Percentiles rank a stretch among this genome's conserved stretches.
phyloP scores from a whole-genome alignment of 2,113 vertebrate species.

The Panurus biarmicus region DNA sequence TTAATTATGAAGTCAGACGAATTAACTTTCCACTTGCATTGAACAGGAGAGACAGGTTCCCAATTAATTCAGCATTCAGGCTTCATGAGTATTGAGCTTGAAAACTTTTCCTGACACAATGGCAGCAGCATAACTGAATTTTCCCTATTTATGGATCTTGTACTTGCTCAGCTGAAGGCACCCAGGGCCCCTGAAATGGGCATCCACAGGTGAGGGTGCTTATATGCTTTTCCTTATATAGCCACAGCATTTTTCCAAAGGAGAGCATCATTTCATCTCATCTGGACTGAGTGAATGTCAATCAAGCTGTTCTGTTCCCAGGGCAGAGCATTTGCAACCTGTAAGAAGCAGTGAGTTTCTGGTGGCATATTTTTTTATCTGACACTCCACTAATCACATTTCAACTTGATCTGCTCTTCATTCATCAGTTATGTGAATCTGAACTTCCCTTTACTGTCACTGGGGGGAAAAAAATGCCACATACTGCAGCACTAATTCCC shows the following conservation, averaged over 20 bases:
- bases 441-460: not conserved
- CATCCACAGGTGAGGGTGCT: not conserved
- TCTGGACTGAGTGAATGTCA: not conserved
- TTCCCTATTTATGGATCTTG: not conserved
- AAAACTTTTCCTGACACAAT: not conserved
- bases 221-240: not conserved
- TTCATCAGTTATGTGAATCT: not conserved
- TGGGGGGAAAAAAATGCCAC: not conserved
- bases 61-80: not conserved
- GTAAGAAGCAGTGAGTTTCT: not conserved
- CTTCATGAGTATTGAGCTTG: not conserved
- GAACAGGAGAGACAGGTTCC: not conserved
- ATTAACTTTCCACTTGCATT: not conserved
- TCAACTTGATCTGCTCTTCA: not conserved
- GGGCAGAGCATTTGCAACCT: not conserved
- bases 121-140: accelerated
- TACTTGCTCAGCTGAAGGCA: not conserved
- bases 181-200: not conserved
- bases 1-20: not conserved
- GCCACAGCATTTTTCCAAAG: not conserved
- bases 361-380: not conserved
- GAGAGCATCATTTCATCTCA: not conserved
- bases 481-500: not conserved
- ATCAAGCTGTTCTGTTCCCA: not conserved
- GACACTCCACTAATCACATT: not conserved